phyloP scores from a whole-genome alignment of 2,888 invertebrate species.

The Polia nebulosa region DNA sequence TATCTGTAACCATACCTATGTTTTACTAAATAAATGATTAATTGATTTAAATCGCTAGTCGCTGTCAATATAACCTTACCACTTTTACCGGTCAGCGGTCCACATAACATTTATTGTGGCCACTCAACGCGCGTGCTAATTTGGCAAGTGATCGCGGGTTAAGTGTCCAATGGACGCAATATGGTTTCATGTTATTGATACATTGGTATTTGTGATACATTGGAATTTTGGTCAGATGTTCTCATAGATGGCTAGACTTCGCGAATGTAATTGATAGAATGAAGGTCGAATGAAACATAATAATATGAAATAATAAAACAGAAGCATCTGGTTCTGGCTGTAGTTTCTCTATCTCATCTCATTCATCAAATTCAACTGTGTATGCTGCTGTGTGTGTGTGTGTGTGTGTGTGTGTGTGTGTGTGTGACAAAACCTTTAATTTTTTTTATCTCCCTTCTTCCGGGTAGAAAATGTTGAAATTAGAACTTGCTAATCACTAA shows the following conservation, averaged over 20 bases:
- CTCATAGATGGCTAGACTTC: not conserved
- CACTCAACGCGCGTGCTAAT: slow-evolving; percentile 63
- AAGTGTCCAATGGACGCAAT: slow-evolving; percentile 53
- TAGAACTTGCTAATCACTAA: too few relatives aligned
- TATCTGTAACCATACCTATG: too few relatives aligned
- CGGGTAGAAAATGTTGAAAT: too few relatives aligned
- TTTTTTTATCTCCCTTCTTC: too few relatives aligned
- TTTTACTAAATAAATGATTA: too few relatives aligned
- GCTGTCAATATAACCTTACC: slow-evolving; percentile 38
- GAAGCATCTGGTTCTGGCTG: too few relatives aligned
- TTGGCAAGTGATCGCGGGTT: slow-evolving; percentile 58
- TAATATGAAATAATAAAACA: too few relatives aligned
- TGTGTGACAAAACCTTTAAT: too few relatives aligned
- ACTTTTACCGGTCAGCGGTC: slow-evolving; percentile 42
- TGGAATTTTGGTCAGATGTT: slow-evolving; percentile 7
- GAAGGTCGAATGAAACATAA: not conserved
- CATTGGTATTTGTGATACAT: slow-evolving; percentile 21
- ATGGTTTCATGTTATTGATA: slow-evolving; percentile 27
- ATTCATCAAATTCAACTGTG: too few relatives aligned
- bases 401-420: too few relatives aligned
- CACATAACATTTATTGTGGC: slow-evolving; percentile 59
- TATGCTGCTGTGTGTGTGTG: too few relatives aligned
- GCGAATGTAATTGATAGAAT: not conserved
- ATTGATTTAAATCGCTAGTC: slow-evolving; percentile 28
- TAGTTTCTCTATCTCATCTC: too few relatives aligned